Evolutionary conservation across 2,113 vertebrate genomes (phyloP).

Genomic region (Phylloscopus whistleri): DNA sequence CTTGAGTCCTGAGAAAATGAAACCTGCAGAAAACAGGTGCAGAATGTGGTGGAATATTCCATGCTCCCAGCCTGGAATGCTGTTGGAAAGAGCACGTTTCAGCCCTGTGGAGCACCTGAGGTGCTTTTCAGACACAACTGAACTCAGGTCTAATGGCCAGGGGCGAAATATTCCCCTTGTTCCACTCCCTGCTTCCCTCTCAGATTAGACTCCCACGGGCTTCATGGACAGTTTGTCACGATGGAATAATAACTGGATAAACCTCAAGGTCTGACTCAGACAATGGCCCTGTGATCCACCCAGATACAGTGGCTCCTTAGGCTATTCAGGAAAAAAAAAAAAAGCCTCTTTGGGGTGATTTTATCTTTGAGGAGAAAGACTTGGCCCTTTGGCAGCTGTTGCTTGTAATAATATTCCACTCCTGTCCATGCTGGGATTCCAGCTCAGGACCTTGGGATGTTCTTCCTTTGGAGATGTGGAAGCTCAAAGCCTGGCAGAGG

Average conservation of each 20-base stretch:
- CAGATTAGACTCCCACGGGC: neutral
- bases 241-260: neutral
- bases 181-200: neutral
- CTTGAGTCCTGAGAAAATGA: neutral
- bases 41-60: neutral
- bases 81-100: neutral
- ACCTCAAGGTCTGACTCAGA: slow-evolving; percentile 8
- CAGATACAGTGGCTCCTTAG: neutral
- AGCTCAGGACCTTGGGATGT: neutral
- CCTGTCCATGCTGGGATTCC: neutral
- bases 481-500: neutral
- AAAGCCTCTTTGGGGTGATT: neutral
- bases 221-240: neutral
- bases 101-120: neutral
- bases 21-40: neutral
- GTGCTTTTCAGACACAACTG: neutral
- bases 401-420: neutral
- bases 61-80: neutral
- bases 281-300: neutral
- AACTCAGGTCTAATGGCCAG: neutral
- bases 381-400: neutral
- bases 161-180: neutral
- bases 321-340: neutral
- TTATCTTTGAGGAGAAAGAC: neutral
- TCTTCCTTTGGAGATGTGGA: neutral